Percentiles rank a stretch among this genome's conserved stretches.
Conservation (phyloP, 1,140 invertebrate genomes). For the Muscidifurax raptorellus region DNA sequence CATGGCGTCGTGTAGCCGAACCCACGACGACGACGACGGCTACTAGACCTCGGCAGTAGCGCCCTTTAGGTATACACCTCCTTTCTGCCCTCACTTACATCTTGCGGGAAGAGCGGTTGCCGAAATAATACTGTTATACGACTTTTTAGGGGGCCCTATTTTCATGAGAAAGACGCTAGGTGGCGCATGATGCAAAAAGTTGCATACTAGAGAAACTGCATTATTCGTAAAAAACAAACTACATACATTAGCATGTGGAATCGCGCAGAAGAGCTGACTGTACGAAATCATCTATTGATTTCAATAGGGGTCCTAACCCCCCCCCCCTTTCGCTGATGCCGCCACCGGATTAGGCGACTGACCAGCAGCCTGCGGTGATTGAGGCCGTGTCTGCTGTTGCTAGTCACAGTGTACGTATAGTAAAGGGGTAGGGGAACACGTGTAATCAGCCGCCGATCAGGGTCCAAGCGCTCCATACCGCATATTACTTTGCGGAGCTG, state of each 20-base stretch:
- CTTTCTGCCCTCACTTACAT: no score
- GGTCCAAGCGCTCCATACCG: conserved; percentile 61
- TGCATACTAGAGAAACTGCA: no score
- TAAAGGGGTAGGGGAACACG: conserved; percentile 65
- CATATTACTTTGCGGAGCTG: conserved; percentile 66
- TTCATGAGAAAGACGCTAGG: no score
- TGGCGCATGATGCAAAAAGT: no score
- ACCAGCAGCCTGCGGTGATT: conserved; percentile 68
- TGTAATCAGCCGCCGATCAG: conserved; percentile 73
- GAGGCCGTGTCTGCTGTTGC: conserved; percentile 68
- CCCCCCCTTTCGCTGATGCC: conserved; percentile 62
- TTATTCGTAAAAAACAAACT: no score
- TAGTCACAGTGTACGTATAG: background rate
- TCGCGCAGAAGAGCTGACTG: background rate
- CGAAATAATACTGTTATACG: no score
- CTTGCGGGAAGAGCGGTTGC: no score
- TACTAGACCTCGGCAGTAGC: background rate
- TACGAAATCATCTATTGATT: conserved; percentile 74
- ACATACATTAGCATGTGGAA: no score
- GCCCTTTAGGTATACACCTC: background rate
- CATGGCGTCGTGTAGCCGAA: conserved; percentile 63
- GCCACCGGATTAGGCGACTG: conserved; percentile 67
- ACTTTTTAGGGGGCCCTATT: no score
- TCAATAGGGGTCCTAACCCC: conserved; percentile 64
- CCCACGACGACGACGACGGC: conserved; percentile 39